A percentile compares a stretch with the other conserved stretches of the same genome.
Conservation (phyloP, 64 coral and sea anemone species). For the Porites australiensis region DNA sequence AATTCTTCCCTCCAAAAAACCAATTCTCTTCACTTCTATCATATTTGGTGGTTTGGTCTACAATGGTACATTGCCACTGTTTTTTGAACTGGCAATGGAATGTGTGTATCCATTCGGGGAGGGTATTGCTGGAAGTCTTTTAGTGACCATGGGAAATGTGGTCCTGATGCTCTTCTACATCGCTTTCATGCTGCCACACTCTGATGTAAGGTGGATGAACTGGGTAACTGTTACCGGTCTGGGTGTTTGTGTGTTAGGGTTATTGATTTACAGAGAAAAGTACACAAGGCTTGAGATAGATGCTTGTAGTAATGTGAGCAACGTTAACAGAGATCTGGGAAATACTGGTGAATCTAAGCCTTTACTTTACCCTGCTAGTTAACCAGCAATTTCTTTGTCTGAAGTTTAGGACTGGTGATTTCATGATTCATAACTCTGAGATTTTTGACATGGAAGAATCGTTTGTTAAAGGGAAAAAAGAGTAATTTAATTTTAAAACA, state of each 20-base stretch:
- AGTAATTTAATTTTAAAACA: no score
- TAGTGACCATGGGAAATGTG: not conserved
- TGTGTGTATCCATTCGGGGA: conserved; percentile 62
- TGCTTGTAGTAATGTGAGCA: not conserved
- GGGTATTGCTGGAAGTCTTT: conserved; percentile 37
- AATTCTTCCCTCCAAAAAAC: conserved; percentile 61
- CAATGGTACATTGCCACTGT: conserved; percentile 60
- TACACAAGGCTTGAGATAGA: conserved; percentile 22
- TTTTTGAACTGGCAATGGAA: conserved; percentile 75
- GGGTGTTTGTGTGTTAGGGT: conserved; percentile 42
- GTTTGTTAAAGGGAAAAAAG: no score
- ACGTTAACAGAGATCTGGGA: not conserved
- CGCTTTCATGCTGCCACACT: conserved; percentile 55
- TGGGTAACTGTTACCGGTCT: conserved; percentile 63
- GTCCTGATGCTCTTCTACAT: conserved; percentile 61
- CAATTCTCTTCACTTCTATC: conserved; percentile 62
- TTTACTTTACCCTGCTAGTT: no score
- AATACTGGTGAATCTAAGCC: not conserved
- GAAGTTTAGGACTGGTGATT: no score
- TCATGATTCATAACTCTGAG: no score
- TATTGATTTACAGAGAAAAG: conserved; percentile 55
- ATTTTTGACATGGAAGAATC: no score
- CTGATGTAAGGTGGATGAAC: conserved; percentile 68
- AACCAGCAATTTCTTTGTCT: no score
- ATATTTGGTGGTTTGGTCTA: conserved; percentile 65